phyloP scores from a whole-genome alignment of 2,888 invertebrate genomes.

The Ditula angustiorana region DNA sequence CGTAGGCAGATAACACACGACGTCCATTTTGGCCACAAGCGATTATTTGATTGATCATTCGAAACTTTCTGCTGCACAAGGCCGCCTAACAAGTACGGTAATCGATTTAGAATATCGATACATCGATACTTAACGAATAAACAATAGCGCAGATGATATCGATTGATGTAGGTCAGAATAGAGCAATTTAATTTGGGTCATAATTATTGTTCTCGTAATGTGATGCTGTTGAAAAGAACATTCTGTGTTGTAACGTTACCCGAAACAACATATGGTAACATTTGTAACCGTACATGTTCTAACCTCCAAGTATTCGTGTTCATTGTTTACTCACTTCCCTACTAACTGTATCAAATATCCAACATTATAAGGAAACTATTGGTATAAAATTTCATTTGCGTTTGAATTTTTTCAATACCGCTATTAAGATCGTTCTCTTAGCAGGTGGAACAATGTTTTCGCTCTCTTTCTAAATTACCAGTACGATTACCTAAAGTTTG shows the following conservation, averaged over 20 bases:
- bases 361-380: not conserved
- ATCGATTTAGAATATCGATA: conserved; percentile 52
- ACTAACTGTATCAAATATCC: not conserved
- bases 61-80: conserved; percentile 60
- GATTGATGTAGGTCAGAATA: conserved; percentile 60
- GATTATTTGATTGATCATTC: conserved; percentile 53
- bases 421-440: no score
- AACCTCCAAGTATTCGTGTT: not conserved
- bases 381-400: not conserved
- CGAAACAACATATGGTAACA: not conserved
- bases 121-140: conserved; percentile 51
- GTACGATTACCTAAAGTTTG: no score
- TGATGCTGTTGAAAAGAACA: not conserved
- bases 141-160: conserved; percentile 61
- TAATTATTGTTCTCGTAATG: conserved; percentile 27
- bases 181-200: conserved; percentile 31
- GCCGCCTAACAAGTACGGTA: conserved; percentile 50
- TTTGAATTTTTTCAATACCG: not conserved
- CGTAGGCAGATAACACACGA: conserved; percentile 25
- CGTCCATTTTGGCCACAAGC: conserved; percentile 32
- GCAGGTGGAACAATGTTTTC: no score
- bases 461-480: no score
- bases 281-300: not conserved
- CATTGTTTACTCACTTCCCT: not conserved
- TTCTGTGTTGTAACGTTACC: not conserved